Percentiles rank a stretch among this genome's conserved stretches.
Conservation (phyloP, 2,888 invertebrate species). For the Polietes domitor region DNA sequence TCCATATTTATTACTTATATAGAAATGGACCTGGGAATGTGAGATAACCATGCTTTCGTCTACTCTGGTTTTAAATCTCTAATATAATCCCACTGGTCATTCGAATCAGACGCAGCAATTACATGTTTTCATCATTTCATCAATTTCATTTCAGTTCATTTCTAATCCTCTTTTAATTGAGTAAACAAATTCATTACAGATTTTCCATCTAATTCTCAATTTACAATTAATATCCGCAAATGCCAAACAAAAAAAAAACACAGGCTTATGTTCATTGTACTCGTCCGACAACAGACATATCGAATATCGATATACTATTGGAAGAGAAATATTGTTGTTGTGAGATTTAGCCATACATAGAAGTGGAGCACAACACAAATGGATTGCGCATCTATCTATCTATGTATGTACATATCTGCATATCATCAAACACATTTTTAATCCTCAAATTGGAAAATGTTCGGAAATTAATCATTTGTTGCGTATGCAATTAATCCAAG, state of each 20-base stretch:
- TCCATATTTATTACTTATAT: too few relatives aligned
- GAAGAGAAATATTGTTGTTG: constrained; percentile 44
- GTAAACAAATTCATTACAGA: constrained; percentile 21
- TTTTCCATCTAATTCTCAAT: constrained; percentile 41
- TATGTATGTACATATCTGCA: constrained; percentile 63
- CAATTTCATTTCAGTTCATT: constrained; percentile 23
- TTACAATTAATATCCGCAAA: constrained; percentile 45
- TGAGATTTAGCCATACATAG: constrained; percentile 8
- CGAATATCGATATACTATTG: constrained; percentile 34
- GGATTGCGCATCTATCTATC: too few relatives aligned
- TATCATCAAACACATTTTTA: constrained; percentile 68
- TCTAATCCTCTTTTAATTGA: constrained; percentile 58
- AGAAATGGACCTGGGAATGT: too few relatives aligned
- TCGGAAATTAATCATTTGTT: constrained; percentile 77
- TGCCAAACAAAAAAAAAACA: constrained; percentile 17
- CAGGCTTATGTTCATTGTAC: neutral
- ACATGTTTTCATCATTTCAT: neutral
- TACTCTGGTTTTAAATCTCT: too few relatives aligned
- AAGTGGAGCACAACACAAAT: neutral
- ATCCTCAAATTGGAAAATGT: constrained; percentile 73
- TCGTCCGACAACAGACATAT: constrained; percentile 30
- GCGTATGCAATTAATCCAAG: constrained; percentile 72
- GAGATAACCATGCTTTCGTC: too few relatives aligned
- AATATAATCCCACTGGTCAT: neutral
- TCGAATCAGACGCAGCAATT: neutral